Conservation (phyloP, 2,888 invertebrate species). For the Drosophila recens region DNA sequence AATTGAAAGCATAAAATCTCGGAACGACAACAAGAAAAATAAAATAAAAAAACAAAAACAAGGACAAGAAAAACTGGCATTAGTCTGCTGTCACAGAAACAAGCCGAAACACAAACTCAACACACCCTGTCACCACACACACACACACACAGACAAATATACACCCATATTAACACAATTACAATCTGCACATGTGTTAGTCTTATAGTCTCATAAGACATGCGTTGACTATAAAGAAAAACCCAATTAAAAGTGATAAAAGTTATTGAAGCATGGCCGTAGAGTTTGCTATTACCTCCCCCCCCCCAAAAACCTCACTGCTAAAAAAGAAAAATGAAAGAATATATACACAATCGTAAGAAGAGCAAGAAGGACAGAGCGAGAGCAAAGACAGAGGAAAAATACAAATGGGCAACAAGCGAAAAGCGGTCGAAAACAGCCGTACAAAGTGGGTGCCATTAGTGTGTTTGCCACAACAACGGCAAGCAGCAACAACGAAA, state of each 20-base stretch:
- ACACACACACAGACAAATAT: constrained; percentile 12
- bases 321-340: background rate
- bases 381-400: constrained; percentile 19
- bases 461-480: constrained; percentile 57
- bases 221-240: constrained; percentile 80
- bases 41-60: constrained; percentile 20
- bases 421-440: constrained; percentile 55
- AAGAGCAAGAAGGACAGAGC: background rate
- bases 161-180: constrained; percentile 74
- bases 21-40: constrained; percentile 25
- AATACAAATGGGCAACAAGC: constrained; percentile 64
- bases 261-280: constrained; percentile 71
- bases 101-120: constrained; percentile 31
- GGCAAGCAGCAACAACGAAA: no score
- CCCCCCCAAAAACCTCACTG: constrained; percentile 5
- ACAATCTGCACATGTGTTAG: constrained; percentile 78
- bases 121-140: constrained; percentile 36
- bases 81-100: constrained; percentile 70
- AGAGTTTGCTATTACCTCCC: constrained; percentile 16
- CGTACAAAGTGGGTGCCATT: constrained; percentile 71
- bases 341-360: constrained; percentile 6
- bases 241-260: constrained; percentile 82
- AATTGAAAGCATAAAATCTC: constrained; percentile 68
- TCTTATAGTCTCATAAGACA: constrained; percentile 67
- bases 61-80: constrained; percentile 54